Evolutionary conservation across 2,797 vertebrate species (phyloP), one percentile per base, ranked within the genome.

Genomic region (Spondyliosoma cantharus): DNA sequence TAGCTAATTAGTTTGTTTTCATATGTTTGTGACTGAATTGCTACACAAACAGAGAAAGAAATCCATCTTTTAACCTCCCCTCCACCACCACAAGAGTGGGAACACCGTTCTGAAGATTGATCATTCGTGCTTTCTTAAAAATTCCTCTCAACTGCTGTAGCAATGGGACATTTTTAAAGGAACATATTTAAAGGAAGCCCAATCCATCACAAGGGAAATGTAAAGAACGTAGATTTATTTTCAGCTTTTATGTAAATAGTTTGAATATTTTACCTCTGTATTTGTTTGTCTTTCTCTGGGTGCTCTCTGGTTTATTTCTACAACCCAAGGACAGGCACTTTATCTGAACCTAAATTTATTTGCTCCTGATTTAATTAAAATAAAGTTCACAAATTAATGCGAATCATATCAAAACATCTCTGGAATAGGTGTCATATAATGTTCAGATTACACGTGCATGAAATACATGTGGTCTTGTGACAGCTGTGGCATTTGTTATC

Each of bases 1-100:
- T 48, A 63, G 24, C 14, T 49, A 43, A 45, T 63, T 29, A 45
- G 49, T 86, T 86, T 91, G 77, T 90, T 93, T 89, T 87, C 43
- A 77, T 61, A 82, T 52, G 46, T 69, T 82, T 79, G 81, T 81
- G 57, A 71, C 73, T 49, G 59, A 82, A 81, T 87, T 73, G 66
- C 45, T 77, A 75, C 49, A 76, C 25, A 71, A 84, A 78, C 17
- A 82, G 61, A 84, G 46, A 49, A 54, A 63, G 56, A 76, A 86
- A 88, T 75, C 20, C 2, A 73, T 77, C 58, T n/a, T 70, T 72
- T 74, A 25, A 62, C 70, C 25, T 77, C 52, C 50, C 29, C 54
- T 45, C 71, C 7, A 85, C 73, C 78, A 75, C 82, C 80, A 91
- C 70, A 89, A 77, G 76, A 86, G 66, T 56, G 60, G 22, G 12